Evolutionary conservation across 2,888 invertebrate species (phyloP), one percentile per base, ranked within the genome.

Genomic region (Coecobrya sp.): DNA sequence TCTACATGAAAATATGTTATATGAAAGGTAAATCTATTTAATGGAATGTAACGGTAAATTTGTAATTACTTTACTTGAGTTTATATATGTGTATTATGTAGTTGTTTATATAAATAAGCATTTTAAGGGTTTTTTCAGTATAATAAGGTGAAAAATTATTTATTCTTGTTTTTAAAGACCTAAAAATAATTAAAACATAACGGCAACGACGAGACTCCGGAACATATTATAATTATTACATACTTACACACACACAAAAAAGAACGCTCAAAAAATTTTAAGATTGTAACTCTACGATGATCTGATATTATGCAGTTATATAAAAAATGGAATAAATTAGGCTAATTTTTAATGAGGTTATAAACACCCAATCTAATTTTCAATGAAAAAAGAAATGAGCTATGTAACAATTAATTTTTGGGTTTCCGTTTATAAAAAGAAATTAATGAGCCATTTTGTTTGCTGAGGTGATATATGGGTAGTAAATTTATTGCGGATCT

Each of bases 131-230:
- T 4, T 36, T 27, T 27, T 65, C 65, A 27, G 27, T 65, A 65
- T 25, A 11, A 65, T 27, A 65, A 65, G 65, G 65, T 65, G 36
- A 36, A 27, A 65, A 27, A 65, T 65, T 65, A 65, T 65, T 65
- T 65, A 65, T 65, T 65, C 65, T 65, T 27, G 27, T 13, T 65
- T 62, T 65, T 19, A 59, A n/a, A 65, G 13, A 65, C 10, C 65
- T 65, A 65, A n/a, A n/a, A n/a, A n/a, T 65, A 65, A 65, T 65
- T 65, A 65, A 65, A 25, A 27, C 11, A 8, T 45, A 42, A 45
- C 36, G 70, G 70, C 70, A 70, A 73, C 73, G 73, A 73, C 45
- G 73, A 73, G 73, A 73, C 73, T 73, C 73, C 70, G 70, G 70
- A 70, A 73, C 73, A 73, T 42, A 73, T 42, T 42, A 42, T 70